phyloP scores from a whole-genome alignment of 2,113 vertebrate genomes.

The Gallinago media region DNA sequence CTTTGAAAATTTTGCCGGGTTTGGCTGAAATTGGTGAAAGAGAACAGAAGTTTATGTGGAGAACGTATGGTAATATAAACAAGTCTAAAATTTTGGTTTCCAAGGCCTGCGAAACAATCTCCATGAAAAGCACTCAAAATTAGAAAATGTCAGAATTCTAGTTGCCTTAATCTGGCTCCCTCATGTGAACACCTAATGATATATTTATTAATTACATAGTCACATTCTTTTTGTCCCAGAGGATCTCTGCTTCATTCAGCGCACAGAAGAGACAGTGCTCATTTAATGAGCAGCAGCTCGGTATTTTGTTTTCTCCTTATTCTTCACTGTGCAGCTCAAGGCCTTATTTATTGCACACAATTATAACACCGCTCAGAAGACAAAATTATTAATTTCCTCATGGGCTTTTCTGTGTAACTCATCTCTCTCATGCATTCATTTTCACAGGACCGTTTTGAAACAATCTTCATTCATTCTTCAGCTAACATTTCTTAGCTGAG shows the following conservation, averaged over 20 bases:
- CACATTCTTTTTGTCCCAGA: background rate
- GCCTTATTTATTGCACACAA: slow-evolving; percentile 44
- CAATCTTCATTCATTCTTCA: too few relatives aligned
- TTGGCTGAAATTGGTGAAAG: background rate
- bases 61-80: background rate
- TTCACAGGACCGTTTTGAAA: slow-evolving; percentile 1
- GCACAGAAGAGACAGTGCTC: background rate
- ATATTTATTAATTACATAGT: slow-evolving; percentile 36
- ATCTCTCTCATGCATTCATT: slow-evolving; percentile 8
- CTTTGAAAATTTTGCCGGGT: background rate
- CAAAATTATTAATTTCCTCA: slow-evolving; percentile 49
- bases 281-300: slow-evolving; percentile 29
- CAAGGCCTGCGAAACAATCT: background rate
- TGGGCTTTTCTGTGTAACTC: slow-evolving; percentile 15
- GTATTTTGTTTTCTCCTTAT: slow-evolving; percentile 36
- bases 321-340: slow-evolving; percentile 13
- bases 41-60: background rate
- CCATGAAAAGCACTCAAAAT: background rate
- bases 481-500: background rate
- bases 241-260: background rate
- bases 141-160: background rate
- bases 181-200: background rate
- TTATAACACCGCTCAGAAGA: slow-evolving; percentile 25
- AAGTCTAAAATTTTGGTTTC: background rate
- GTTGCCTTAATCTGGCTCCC: background rate